Evolutionary conservation across 2,797 vertebrate genomes (phyloP), one percentile per base, ranked within the genome.

Genomic region (Nannoperca obscura): DNA sequence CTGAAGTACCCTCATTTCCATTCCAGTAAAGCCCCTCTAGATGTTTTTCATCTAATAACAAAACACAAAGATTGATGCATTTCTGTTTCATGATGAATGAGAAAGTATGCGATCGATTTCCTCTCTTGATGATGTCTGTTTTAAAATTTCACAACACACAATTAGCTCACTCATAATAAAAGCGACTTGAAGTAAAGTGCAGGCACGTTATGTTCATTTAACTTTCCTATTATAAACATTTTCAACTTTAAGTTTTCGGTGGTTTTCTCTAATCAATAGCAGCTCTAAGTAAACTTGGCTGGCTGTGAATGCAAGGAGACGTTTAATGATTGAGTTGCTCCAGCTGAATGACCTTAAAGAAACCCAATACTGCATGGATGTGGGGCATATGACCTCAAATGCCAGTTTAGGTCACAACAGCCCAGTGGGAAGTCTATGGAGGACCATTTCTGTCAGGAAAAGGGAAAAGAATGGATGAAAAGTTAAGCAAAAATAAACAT

Each of bases 41-140:
- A 27, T 19, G 22, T 74, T 74, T 80, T 74, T 60, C 20, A 62
- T 30, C 62, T 72, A 59, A 5, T 30, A 61, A 54, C 59, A 67
- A 75, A 83, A 78, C 66, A 49, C 32, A 65, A 71, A 69, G 54
- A 76, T 71, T 52, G 5, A 76, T 75, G 69, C 11, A 17, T 10
- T 57, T 60, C 44, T 3, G 50, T 68, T 71, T 74, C 14, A 6
- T 2, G 49, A 57, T 1, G 15, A 80, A 69, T 73, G 46, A 74
- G 55, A 70, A 80, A 80, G 58, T 59, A 53, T 40, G 32, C 68
- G 46, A 64, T 74, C 19, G 47, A 60, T 86, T 80, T 79, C 42
- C 24, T 47, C 20, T 66, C 27, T 58, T 7, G 38, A 54, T 75
- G 30, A 74, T 36, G 73, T 54, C n/a, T 36, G 53, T 63, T 65